phyloP scores from a whole-genome alignment of 2,888 invertebrate genomes.

The Busseola fusca region DNA sequence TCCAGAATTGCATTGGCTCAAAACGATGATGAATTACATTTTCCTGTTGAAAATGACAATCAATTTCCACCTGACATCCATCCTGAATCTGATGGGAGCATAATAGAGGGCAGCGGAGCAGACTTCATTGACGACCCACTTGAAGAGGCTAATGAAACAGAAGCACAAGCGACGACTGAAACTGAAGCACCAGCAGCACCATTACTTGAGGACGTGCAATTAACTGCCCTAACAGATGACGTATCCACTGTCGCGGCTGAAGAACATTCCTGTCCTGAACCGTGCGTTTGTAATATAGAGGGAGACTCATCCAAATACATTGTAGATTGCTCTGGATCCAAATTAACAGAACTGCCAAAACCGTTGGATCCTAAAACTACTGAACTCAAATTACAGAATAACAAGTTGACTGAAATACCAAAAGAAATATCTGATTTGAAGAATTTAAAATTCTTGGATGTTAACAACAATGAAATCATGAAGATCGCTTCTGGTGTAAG shows the following conservation, averaged over 20 bases:
- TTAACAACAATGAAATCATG: conserved; percentile 79
- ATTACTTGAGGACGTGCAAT: conserved; percentile 73
- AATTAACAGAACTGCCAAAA: conserved; percentile 85
- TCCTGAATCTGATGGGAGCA: conserved; percentile 67
- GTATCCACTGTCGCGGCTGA: conserved; percentile 52
- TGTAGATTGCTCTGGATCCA: conserved; percentile 86
- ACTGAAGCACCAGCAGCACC: conserved; percentile 57
- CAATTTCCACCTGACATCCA: conserved; percentile 81
- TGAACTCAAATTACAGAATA: conserved; percentile 80
- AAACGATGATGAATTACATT: conserved; percentile 76
- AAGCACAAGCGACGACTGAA: conserved; percentile 59
- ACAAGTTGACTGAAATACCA: conserved; percentile 81
- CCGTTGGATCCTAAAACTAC: conserved; percentile 78
- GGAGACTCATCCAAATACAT: conserved; percentile 73
- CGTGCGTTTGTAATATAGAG: conserved; percentile 80
- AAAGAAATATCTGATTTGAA: conserved; percentile 77
- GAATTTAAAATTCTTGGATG: conserved; percentile 78
- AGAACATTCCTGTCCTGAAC: conserved; percentile 73
- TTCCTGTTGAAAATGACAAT: conserved; percentile 82
- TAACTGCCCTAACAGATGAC: conserved; percentile 60
- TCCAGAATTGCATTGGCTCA: conserved; percentile 71
- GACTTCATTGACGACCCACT: conserved; percentile 72
- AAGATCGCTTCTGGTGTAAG: conserved; percentile 81
- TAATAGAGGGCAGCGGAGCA: conserved; percentile 77
- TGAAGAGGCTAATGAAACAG: conserved; percentile 58